Conservation (phyloP, 1,140 invertebrate species). For the Hestina assimilis region DNA sequence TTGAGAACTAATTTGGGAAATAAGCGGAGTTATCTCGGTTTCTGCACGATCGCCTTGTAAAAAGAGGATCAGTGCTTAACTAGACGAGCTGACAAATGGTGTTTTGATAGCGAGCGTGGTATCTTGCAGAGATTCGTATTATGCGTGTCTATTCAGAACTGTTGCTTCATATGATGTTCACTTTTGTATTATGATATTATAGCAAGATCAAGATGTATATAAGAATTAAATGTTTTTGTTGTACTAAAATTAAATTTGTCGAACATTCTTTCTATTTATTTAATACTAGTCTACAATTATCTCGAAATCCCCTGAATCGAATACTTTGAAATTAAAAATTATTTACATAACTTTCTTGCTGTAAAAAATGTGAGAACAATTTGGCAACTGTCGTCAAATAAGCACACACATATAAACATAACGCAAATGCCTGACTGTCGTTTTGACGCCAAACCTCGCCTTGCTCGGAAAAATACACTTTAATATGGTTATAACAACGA, state of each 20-base stretch:
- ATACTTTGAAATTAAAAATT: no score
- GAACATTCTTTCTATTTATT: no score
- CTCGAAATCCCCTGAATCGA: no score
- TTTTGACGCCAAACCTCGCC: no score
- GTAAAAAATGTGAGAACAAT: no score
- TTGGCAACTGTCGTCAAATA: no score
- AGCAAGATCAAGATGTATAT: neutral
- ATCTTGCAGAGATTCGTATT: slow-evolving; percentile 17
- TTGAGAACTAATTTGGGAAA: slow-evolving; percentile 75
- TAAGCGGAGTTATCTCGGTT: slow-evolving; percentile 62
- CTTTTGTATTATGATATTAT: neutral
- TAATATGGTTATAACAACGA: neutral
- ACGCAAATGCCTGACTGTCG: no score
- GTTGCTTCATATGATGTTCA: slow-evolving; percentile 6
- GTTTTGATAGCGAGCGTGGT: slow-evolving; percentile 20
- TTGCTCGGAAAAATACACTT: no score
- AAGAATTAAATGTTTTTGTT: neutral
- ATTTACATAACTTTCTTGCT: no score
- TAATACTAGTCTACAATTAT: no score
- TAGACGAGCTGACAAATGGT: slow-evolving; percentile 35
- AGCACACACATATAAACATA: no score
- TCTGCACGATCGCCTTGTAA: slow-evolving; percentile 55
- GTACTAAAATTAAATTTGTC: no score
- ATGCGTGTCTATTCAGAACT: slow-evolving; percentile 17
- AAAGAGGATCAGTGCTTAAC: slow-evolving; percentile 59